A percentile compares a stretch with the other conserved stretches of the same genome.
These are phyloP conservation scores for Chloroceryle inda DNA, from an alignment of 2,797 vertebrate genomes.

Conservation along the genomic window DNA sequence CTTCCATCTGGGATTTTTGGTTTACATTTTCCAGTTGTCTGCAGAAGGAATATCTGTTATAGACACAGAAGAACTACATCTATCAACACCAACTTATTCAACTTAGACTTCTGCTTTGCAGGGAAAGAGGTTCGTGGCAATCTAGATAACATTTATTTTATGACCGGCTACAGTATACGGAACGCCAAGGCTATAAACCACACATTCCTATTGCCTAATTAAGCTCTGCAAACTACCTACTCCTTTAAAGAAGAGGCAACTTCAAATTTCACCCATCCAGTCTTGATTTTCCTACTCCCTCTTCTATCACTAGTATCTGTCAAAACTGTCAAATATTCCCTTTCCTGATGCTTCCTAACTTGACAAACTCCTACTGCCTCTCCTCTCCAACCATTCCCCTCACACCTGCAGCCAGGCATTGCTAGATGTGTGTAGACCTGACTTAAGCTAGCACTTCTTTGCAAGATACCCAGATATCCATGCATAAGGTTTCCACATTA, in stretches of 20 bases:
- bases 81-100: conserved; percentile 26
- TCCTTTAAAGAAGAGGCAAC: neutral
- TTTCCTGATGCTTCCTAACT: neutral
- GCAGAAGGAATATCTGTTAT: neutral
- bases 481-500: neutral
- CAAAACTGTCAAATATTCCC: conserved; percentile 15
- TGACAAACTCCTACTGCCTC: neutral
- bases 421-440: neutral
- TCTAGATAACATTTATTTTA: neutral
- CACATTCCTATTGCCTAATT: neutral
- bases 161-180: neutral
- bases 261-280: neutral
- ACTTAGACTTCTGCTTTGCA: neutral
- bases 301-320: neutral
- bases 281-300: neutral
- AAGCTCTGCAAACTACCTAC: neutral
- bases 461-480: neutral
- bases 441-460: neutral
- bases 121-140: neutral
- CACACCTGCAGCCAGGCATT: neutral
- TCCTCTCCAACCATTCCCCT: neutral
- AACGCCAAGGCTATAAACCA: neutral
- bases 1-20: conserved; percentile 41
- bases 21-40: conserved; percentile 42
- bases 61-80: conserved; percentile 14